Evolutionary conservation across 2,888 invertebrate species (phyloP).

Genomic region (Nomada fucata): DNA sequence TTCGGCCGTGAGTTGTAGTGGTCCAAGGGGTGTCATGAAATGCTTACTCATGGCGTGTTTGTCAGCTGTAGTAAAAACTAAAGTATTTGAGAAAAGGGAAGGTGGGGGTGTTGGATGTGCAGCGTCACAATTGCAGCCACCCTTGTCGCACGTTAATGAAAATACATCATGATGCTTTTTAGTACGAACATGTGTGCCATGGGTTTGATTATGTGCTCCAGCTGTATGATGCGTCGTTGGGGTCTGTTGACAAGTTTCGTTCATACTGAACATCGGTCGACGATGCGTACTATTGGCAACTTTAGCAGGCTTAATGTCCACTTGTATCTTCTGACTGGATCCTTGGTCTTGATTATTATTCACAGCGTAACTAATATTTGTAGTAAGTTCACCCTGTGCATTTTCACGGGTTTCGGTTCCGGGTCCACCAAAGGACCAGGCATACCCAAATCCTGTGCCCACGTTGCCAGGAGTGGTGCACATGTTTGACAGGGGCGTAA

Average conservation of each 20-base stretch:
- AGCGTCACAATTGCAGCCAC: slow-evolving; percentile 83
- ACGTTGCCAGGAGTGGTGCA: slow-evolving; percentile 83
- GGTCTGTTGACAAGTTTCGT: slow-evolving; percentile 81
- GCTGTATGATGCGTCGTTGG: slow-evolving; percentile 77
- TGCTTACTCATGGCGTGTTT: slow-evolving; percentile 86
- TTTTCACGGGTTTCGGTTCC: slow-evolving; percentile 81
- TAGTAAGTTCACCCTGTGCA: slow-evolving; percentile 79
- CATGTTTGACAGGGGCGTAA: slow-evolving; percentile 81
- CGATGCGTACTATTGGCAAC: slow-evolving; percentile 80
- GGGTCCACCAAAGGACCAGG: slow-evolving; percentile 83
- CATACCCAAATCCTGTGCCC: slow-evolving; percentile 82
- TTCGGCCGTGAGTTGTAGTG: slow-evolving; percentile 90
- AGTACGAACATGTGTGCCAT: slow-evolving; percentile 83
- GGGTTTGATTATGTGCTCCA: slow-evolving; percentile 85
- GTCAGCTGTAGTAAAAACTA: slow-evolving; percentile 83
- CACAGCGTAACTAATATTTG: slow-evolving; percentile 82
- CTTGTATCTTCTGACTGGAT: slow-evolving; percentile 82
- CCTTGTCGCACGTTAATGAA: slow-evolving; percentile 81
- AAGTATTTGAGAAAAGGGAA: slow-evolving; percentile 81
- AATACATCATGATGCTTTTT: slow-evolving; percentile 83
- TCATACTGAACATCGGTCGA: slow-evolving; percentile 82
- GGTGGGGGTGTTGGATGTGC: slow-evolving; percentile 81
- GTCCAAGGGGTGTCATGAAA: slow-evolving; percentile 90
- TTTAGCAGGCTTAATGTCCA: slow-evolving; percentile 82
- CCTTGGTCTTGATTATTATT: slow-evolving; percentile 83